Base-by-base conservation (phyloP, 2,797 vertebrate genomes). In the Hephaestus fuliginosus region DNA sequence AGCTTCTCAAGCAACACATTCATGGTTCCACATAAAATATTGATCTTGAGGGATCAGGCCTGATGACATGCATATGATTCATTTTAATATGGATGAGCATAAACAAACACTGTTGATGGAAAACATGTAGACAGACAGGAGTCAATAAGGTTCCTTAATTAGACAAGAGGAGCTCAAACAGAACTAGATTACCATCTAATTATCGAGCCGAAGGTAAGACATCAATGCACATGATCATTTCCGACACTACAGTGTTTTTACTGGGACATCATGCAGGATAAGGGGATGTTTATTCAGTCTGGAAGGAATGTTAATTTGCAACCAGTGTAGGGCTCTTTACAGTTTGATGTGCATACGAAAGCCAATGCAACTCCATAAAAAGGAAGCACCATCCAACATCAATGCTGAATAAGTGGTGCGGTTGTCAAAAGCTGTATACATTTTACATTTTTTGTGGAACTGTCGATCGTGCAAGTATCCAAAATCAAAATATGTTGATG, bases 1-100 rank as follows among this genome's bases (percentile, higher is more conserved):
- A 44, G 22, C 39, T 58, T 75, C 75, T 80, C 22, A 25, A 51
- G 52, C 61, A 70, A 51, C 14, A 22, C 39, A 53, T 85, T 80
- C 33, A 63, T 74, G 62, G 74, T 73, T 79, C 56, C 55, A 44
- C 70, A 86, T 90, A 52, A 90, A 91, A 88, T 84, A 87, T 89
- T 81, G 76, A 91, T 88, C 53, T 77, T 51, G 17, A 71, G 49
- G 53, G 81, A 83, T 64, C 28, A 7, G 57, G 71, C 67, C 62
- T 33, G 46, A 66, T 80, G 74, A 83, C 73, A 86, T 88, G 82
- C 57, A 78, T 84, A 81, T 65, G 78, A 83, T 77, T 75, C 28
- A 13, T 83, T 80, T 88, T 67, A 88, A 91, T 90, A 88, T 93
- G 86, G 73, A 91, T 91, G 89, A 88, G 82, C 9, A 81, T 78